Evolutionary conservation across 2,888 invertebrate genomes (phyloP).

Genomic region (Baccha elongata): DNA sequence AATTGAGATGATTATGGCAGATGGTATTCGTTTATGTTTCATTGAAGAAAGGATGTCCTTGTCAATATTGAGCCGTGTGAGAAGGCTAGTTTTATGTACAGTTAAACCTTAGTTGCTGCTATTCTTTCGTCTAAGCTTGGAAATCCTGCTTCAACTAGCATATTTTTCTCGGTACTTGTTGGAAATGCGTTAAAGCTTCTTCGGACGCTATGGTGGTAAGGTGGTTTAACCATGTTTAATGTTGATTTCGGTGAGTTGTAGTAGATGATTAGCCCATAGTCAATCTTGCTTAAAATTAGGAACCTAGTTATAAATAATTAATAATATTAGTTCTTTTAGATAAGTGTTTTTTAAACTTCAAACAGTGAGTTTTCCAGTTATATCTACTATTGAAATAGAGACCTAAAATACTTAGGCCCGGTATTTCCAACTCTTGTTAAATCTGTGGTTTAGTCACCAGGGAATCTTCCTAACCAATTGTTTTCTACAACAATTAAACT

Average conservation of each 20-base stretch:
- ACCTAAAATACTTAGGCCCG: conserved; percentile 1
- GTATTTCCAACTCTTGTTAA: no score
- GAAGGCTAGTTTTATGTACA: not conserved
- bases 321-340: conserved; percentile 37
- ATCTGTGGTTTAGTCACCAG: no score
- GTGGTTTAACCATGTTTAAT: not conserved
- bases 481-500: no score
- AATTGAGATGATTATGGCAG: conserved; percentile 9
- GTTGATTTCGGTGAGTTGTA: conserved; percentile 14
- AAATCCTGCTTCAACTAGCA: conserved; percentile 12
- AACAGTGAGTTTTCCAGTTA: not conserved
- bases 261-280: conserved; percentile 16
- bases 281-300: conserved; percentile 19
- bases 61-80: conserved; percentile 1
- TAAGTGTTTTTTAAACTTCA: not conserved
- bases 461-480: no score
- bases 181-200: conserved; percentile 18
- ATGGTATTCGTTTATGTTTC: not conserved
- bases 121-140: conserved; percentile 18
- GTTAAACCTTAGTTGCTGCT: not conserved
- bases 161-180: conserved; percentile 10
- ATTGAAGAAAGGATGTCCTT: not conserved
- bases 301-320: conserved; percentile 28
- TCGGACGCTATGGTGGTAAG: not conserved
- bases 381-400: not conserved